Evolutionary conservation across 2,113 vertebrate genomes (phyloP).

Genomic region (Parus major): DNA sequence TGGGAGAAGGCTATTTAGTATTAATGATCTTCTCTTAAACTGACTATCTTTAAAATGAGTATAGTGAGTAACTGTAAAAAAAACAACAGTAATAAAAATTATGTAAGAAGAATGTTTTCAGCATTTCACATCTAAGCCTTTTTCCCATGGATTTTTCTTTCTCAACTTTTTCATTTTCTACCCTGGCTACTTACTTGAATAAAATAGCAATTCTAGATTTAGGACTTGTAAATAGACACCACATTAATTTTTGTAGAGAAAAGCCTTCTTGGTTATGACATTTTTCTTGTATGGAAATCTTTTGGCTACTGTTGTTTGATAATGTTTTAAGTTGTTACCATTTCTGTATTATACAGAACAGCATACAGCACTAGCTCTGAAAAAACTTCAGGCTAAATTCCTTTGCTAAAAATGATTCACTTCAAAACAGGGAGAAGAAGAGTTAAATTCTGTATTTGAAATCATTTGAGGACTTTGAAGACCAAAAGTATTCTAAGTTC

Average conservation of each 20-base stretch:
- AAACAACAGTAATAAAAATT: background rate
- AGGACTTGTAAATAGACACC: background rate
- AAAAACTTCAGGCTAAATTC: background rate
- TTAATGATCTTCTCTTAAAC: background rate
- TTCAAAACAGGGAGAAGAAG: background rate
- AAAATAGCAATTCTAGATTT: background rate
- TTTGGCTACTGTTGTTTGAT: background rate
- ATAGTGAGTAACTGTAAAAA: background rate
- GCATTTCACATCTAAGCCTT: background rate
- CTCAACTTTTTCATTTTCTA: background rate
- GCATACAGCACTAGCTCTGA: background rate
- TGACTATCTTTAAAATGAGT: background rate
- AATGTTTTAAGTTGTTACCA: background rate
- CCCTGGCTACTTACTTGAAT: background rate
- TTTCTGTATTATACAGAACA: background rate
- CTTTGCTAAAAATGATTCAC: background rate
- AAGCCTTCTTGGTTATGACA: background rate
- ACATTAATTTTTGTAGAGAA: background rate
- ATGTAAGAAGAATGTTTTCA: background rate
- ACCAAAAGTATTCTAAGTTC: background rate
- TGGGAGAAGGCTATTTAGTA: background rate
- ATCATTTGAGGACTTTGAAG: background rate
- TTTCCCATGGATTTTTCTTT: background rate
- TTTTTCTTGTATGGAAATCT: background rate
- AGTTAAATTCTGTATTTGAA: background rate